Percentiles rank a stretch among this genome's conserved stretches.
phyloP scores from a whole-genome alignment of 1,140 invertebrate genomes.

The Lepidurus arcticus region DNA sequence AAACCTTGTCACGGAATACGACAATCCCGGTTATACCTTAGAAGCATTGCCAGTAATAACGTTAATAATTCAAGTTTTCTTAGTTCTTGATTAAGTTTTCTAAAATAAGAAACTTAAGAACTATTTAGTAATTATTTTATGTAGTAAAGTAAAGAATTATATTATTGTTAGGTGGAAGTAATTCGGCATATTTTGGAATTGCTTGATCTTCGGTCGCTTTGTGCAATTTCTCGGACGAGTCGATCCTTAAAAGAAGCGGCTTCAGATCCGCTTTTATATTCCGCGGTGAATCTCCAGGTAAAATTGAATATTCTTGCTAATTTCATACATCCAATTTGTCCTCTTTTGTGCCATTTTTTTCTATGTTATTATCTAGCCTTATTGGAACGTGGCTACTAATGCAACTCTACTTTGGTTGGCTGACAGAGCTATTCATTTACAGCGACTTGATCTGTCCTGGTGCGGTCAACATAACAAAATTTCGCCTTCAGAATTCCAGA shows the following conservation, averaged over 20 bases:
- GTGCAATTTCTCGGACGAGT: conserved; percentile 66
- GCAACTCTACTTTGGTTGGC: conserved; percentile 48
- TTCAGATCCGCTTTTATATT: conserved; percentile 67
- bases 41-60: conserved; percentile 40
- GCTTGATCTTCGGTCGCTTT: conserved; percentile 70
- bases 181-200: conserved; percentile 66
- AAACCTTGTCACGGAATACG: conserved; percentile 7
- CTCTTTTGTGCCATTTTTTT: conserved; percentile 25
- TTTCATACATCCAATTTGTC: conserved; percentile 25
- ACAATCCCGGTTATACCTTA: conserved; percentile 39
- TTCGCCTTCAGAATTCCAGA: conserved; percentile 51
- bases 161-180: conserved; percentile 58
- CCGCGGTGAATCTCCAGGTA: conserved; percentile 68
- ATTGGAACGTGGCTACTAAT: conserved; percentile 49
- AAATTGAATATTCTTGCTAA: conserved; percentile 37
- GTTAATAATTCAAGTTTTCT: conserved; percentile 16
- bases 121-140: not conserved
- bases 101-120: not conserved
- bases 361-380: conserved; percentile 46
- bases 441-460: conserved; percentile 78
- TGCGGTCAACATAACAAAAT: conserved; percentile 68
- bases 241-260: conserved; percentile 66
- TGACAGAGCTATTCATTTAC: conserved; percentile 59
- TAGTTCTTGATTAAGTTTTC: conserved; percentile 24
- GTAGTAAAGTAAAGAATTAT: conserved; percentile 1